phyloP scores from a whole-genome alignment of 2,888 invertebrate genomes.

The Aspidiotus rigidus region DNA sequence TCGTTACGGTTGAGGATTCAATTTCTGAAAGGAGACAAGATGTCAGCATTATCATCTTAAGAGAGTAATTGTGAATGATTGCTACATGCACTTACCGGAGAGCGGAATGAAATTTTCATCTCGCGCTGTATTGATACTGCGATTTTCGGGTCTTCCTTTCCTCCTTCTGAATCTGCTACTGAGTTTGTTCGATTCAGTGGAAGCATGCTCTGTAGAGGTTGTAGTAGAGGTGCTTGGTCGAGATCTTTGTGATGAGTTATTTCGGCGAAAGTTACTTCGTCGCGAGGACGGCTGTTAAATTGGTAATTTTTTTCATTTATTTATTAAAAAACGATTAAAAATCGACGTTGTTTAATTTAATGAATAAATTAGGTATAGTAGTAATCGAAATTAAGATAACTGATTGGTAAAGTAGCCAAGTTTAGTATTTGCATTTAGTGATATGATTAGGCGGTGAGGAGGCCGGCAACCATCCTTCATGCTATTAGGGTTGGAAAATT shows the following conservation, averaged over 20 bases:
- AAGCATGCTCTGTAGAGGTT: conserved; percentile 35
- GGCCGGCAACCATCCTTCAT: too few species aligned
- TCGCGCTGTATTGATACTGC: conserved; percentile 5
- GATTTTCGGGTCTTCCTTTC: conserved; percentile 35
- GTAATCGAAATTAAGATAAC: too few species aligned
- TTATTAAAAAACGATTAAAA: too few species aligned
- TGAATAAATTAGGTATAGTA: too few species aligned
- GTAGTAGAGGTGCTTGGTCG: conserved; percentile 35
- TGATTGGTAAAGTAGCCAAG: too few species aligned
- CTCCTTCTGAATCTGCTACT: conserved; percentile 25
- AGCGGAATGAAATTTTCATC: conserved; percentile 14
- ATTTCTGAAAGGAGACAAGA: background rate
- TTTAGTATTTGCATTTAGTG: too few species aligned
- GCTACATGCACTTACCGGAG: background rate
- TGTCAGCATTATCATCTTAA: background rate
- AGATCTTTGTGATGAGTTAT: conserved; percentile 15
- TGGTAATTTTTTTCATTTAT: background rate
- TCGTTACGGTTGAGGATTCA: conserved; percentile 16
- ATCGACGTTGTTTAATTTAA: too few species aligned
- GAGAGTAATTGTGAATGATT: background rate
- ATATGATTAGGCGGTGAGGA: too few species aligned
- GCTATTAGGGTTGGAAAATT: too few species aligned
- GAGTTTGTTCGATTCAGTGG: conserved; percentile 25
- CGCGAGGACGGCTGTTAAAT: conserved; percentile 6
- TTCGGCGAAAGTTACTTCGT: conserved; percentile 21